These are phyloP conservation scores for Eidolon helvum DNA, from an alignment of 2,113 vertebrate species.

Conservation along the genomic window DNA sequence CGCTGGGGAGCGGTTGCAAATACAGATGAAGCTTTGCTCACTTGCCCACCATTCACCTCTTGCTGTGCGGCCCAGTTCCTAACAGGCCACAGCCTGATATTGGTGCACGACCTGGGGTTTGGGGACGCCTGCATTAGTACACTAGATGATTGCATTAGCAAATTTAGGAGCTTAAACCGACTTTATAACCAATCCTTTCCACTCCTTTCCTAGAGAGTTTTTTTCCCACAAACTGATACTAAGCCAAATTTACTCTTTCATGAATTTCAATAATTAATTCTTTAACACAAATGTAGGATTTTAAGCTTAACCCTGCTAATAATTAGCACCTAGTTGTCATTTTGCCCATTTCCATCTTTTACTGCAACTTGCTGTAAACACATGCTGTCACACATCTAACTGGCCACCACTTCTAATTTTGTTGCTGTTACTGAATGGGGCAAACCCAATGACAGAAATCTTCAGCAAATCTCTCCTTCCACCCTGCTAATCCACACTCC, in stretches of 20 bases:
- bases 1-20: too few species aligned
- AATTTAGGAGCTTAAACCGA: not conserved
- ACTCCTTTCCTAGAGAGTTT: not conserved
- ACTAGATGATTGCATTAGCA: not conserved
- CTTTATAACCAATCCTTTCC: not conserved
- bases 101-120: too few species aligned
- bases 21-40: too few species aligned
- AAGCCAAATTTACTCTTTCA: not conserved
- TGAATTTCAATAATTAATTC: not conserved
- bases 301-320: not conserved
- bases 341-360: not conserved
- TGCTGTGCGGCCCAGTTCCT: too few species aligned
- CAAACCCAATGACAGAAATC: not conserved
- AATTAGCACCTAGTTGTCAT: not conserved
- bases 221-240: not conserved
- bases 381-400: not conserved
- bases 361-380: not conserved
- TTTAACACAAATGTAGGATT: not conserved
- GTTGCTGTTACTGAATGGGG: not conserved
- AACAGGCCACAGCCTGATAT: too few species aligned
- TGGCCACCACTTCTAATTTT: not conserved
- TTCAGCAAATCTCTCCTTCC: not conserved
- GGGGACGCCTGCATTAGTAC: not conserved
- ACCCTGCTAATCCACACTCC: not conserved
- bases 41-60: too few species aligned